phyloP scores from a whole-genome alignment of 2,113 vertebrate species.

The Collichthys lucidus region DNA sequence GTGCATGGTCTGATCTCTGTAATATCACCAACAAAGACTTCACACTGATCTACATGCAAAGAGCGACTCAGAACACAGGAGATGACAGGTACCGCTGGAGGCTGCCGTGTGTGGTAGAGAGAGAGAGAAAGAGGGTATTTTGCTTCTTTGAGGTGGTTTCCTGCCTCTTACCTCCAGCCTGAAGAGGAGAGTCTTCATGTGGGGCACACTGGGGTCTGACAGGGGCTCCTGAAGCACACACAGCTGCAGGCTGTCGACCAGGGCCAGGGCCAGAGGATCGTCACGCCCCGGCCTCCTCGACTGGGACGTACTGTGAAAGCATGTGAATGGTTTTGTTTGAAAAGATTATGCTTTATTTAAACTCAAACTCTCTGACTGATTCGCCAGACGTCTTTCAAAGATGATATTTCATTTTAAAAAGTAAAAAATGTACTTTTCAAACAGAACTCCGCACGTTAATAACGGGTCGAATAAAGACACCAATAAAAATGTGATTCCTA shows the following conservation, averaged over 20 bases:
- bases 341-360: background rate
- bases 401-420: background rate
- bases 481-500: background rate
- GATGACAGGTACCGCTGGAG: conserved; percentile 49
- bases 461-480: background rate
- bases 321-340: background rate
- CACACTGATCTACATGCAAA: conserved; percentile 52
- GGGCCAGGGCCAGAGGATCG: conserved; percentile 29
- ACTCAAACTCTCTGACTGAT: background rate
- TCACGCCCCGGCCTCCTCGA: background rate
- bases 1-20: conserved; percentile 30
- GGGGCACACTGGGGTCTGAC: conserved; percentile 58
- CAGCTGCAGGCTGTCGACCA: conserved; percentile 78
- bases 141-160: conserved; percentile 1
- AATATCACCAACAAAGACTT: conserved; percentile 36
- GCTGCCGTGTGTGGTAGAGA: conserved; percentile 15
- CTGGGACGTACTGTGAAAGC: conserved; percentile 38
- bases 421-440: background rate
- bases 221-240: conserved; percentile 81
- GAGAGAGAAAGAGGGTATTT: background rate
- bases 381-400: background rate
- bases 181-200: conserved; percentile 70
- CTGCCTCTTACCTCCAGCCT: conserved; percentile 74
- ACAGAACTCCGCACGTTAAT: background rate
- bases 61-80: conserved; percentile 34